Base-by-base conservation (phyloP, 2,113 vertebrate species). In the Azemiops feae region DNA sequence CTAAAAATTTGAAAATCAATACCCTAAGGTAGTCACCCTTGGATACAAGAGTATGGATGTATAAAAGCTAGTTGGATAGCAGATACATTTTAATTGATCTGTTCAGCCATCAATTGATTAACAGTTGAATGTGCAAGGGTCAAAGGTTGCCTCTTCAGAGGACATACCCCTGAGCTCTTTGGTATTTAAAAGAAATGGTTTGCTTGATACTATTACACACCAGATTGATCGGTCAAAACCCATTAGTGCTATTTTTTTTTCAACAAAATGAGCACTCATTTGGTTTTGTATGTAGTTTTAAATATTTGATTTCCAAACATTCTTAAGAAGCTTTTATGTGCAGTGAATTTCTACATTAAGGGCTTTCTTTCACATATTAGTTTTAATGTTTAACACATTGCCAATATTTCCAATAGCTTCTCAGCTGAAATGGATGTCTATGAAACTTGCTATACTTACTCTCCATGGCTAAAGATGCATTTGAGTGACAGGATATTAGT, bases 201-300 rank as follows among this genome's bases (percentile, higher is more conserved):
- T 93, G 86, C 91, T 95, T 96, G 93, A 96, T 97, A 94, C 92
- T 93, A 93, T 96, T 96, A 96, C 91, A 92, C 89, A 57, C 93
- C 92, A 92, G 94, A 96, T 96, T 95, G 96, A 94, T 92, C 92
- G 96, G 95, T 96, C 97, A 96, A 94, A 96, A 95, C 93, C 94
- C 89, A 96, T 97, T 97, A 96, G 30, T 39, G 64, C 57, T 92
- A 55, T 88, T 60, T 95, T 91, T 60, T 95, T 95, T 94, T 93
- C 91, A 88, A 95, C 94, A 54, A 95, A 96, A 95, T 94, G 92
- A 96, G 93, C 18, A 91, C 87, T 96, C 94, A 95, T 27, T 60
- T 92, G 89, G 23, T 4, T 97, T 95, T 96, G 91, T 11, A 91
- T 81, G 39, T 90, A 30, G 91, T 87, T 96, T 94, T 94, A 93